Evolutionary conservation across 2,113 vertebrate genomes (phyloP), one percentile per base, ranked within the genome.

Genomic region (Corydoras sp.): DNA sequence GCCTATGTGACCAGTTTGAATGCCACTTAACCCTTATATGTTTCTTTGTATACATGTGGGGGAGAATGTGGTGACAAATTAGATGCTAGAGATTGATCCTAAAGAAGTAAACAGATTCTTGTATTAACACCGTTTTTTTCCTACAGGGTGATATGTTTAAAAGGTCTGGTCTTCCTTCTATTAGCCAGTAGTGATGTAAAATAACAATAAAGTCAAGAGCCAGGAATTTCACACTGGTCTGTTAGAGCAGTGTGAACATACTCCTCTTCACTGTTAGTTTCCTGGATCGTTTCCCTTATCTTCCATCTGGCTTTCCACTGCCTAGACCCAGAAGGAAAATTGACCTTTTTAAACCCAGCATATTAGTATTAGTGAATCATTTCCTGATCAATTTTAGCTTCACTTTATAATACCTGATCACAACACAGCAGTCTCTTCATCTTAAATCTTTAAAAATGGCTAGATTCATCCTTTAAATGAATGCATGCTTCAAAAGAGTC

Each of bases 181-280:
- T 60, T 55, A 48, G 55, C n/a, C 10, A 71, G 30, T 59, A 54
- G 13, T 51, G 49, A 43, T 43, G 35, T 43, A 43, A 43, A 43
- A 8, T 81, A 81, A 80, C 78, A 82, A 82, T 83, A 83, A 84
- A 81, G 84, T 77, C 65, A 75, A 64, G 65, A 51, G 76, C 58
- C 70, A 71, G 84, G 87, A 89, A 90, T 88, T 82, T 92, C 87
- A 86, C 90, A 87, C 75, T 79, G 77, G 78, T 29, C 50, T 83
- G 87, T 82, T 75, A 86, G 78, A 86, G 77, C 79, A 85, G 82
- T 79, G 76, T 78, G 56, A 83, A 88, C 83, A 85, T 85, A 87
- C 85, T 83, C 81, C 82, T 88, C 83, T 74, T 82, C 80, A 75
- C 71, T 68, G 82, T 83, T 59, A 83, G 86, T 86, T 87, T 86